Base-by-base conservation (phyloP, 2,113 vertebrate species). In the Toxostoma redivivum region DNA sequence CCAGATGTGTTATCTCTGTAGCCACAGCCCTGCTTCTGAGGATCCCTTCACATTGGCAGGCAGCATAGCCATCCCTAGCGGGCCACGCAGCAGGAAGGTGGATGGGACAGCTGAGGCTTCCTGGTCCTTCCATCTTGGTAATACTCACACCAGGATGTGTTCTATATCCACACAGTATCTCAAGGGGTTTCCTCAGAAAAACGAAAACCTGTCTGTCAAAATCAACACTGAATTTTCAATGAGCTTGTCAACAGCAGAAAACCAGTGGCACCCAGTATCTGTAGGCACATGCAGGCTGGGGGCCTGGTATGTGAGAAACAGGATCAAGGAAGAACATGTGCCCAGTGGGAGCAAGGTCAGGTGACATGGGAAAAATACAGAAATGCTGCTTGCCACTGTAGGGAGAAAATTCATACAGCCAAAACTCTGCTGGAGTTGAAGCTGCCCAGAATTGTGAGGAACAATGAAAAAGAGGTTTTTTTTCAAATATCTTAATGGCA, bases 11-110 rank as follows among this genome's bases (percentile, higher is more conserved):
- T 90, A 58, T 15, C 10, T 48, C 33, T 15, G 48, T 35, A 72
- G 38, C 44, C n/a, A 40, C 44, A 62, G 1, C 60, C 81, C 22
- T 58, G 44, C 21, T 24, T 72, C 50, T 48, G 24, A 83, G 31
- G 37, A 12, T 57, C 37, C 28, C 42, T 72, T 56, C 25, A 2
- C 20, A 2, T 4, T 1, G 2, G 38, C 35, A 18, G 53, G 45
- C 51, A 82, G 45, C 61, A 5, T 11, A 11, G 44, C 60, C 25
- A 15, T 53, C n/a, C 0, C 0, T 61, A 3, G 1, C 9, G 25
- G 37, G 31, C 35, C 21, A 56, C 3, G 2, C 5, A 10, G 45
- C 40, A 44, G 61, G 56, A 45, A n/a, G 45, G 17, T 3, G 0
- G 12, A 27, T 56, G 40, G 81, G 40, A 79, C 57, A 33, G 12